Conservation (phyloP, 2,888 invertebrate genomes). For the Baronia brevicornis region DNA sequence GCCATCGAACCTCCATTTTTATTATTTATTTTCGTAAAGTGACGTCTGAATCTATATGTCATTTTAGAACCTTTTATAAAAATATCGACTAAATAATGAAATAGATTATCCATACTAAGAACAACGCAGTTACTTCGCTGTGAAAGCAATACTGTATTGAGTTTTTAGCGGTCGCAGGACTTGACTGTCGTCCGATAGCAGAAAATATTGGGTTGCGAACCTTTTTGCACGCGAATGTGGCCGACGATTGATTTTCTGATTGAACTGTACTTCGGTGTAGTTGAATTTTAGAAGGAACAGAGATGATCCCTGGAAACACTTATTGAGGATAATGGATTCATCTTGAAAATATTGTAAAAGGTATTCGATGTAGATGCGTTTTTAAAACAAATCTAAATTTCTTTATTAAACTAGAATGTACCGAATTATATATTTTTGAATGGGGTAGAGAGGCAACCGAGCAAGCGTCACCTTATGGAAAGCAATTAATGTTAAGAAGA, state of each 20-base stretch:
- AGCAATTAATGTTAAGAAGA: too few relatives aligned
- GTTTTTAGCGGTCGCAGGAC: constrained; percentile 64
- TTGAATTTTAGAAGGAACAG: constrained; percentile 10
- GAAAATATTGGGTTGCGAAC: constrained; percentile 63
- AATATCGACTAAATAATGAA: background rate
- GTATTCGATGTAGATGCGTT: too few relatives aligned
- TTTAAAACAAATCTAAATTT: too few relatives aligned
- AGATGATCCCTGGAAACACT: background rate
- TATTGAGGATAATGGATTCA: constrained; percentile 3
- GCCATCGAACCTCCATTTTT: too few relatives aligned
- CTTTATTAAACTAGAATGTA: too few relatives aligned
- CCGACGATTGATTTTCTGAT: constrained; percentile 52
- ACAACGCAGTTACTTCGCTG: constrained; percentile 51
- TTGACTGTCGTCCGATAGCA: constrained; percentile 49
- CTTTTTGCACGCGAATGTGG: constrained; percentile 44
- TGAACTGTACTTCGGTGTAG: constrained; percentile 33
- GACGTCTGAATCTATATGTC: background rate
- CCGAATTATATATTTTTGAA: too few relatives aligned
- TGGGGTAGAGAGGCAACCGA: too few relatives aligned
- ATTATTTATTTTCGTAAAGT: background rate
- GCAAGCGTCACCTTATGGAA: too few relatives aligned
- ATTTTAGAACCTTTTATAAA: background rate
- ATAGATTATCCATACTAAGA: constrained; percentile 32
- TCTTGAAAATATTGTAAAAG: too few relatives aligned
- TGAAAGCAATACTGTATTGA: constrained; percentile 74